Percentiles rank a stretch among this genome's conserved stretches.
These are phyloP conservation scores for Harpalus rufipes DNA, from an alignment of 2,888 invertebrate species.

Conservation along the genomic window DNA sequence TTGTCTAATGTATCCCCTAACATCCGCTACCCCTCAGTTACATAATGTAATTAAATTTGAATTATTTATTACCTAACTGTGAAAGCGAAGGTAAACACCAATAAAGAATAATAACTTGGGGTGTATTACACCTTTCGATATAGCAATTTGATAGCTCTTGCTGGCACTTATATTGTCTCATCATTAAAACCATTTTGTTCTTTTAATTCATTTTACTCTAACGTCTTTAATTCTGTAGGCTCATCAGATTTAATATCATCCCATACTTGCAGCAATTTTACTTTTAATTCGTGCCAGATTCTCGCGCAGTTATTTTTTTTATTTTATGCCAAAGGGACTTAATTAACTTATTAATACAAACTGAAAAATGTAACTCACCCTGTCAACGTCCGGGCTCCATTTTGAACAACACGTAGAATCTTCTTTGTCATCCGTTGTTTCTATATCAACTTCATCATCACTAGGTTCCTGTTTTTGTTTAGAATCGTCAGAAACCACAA, in stretches of 20 bases:
- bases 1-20: constrained; percentile 52
- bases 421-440: constrained; percentile 90
- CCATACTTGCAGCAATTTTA: too few species aligned
- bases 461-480: constrained; percentile 80
- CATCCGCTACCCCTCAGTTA: constrained; percentile 35
- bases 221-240: too few species aligned
- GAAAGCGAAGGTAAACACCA: constrained; percentile 42
- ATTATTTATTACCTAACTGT: constrained; percentile 57
- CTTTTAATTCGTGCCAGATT: too few species aligned
- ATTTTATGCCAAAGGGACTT: too few species aligned
- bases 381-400: constrained; percentile 79
- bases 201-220: constrained; percentile 43
- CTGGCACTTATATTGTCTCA: constrained; percentile 33
- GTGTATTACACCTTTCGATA: constrained; percentile 30
- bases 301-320: too few species aligned
- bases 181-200: constrained; percentile 11
- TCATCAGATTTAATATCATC: too few species aligned
- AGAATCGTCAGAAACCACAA: constrained; percentile 72
- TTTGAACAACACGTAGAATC: constrained; percentile 72
- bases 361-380: constrained; percentile 74
- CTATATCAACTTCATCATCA: constrained; percentile 92
- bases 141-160: constrained; percentile 42
- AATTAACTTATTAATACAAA: too few species aligned
- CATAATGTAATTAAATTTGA: constrained; percentile 65
- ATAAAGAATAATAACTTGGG: constrained; percentile 38